A percentile compares a stretch with the other conserved stretches of the same genome.
Conservation (phyloP, 1,140 invertebrate species). For the Lasioglossum albipes region DNA sequence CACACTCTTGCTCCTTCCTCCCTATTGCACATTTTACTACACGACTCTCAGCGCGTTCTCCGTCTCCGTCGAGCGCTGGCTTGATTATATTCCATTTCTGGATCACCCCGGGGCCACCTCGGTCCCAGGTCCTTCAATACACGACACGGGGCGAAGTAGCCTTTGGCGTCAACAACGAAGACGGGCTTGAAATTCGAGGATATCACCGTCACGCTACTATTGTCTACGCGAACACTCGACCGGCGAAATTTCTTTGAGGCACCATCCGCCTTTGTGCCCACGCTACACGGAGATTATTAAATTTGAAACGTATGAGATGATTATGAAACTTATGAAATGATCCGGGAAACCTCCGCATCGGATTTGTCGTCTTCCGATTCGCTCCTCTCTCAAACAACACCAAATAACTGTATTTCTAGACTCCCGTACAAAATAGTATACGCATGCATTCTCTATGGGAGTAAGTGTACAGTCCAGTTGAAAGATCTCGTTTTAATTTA, state of each 20-base stretch:
- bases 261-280: not conserved
- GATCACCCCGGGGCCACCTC: slow-evolving; percentile 68
- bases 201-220: slow-evolving; percentile 37
- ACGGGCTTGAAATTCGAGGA: slow-evolving; percentile 76
- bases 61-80: slow-evolving; percentile 49
- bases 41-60: slow-evolving; percentile 15
- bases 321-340: too few species aligned
- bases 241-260: slow-evolving; percentile 8
- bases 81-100: slow-evolving; percentile 80
- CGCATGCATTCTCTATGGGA: too few species aligned
- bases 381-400: too few species aligned
- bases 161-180: slow-evolving; percentile 72
- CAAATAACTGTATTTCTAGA: too few species aligned
- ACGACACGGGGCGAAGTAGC: slow-evolving; percentile 69
- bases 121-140: slow-evolving; percentile 69
- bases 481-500: too few species aligned
- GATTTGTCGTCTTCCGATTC: too few species aligned
- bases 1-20: not conserved
- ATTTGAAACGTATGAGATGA: not conserved
- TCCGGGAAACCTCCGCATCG: too few species aligned
- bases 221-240: slow-evolving; percentile 29
- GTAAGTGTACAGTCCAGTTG: too few species aligned
- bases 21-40: slow-evolving; percentile 41
- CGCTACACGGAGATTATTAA: not conserved
- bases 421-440: too few species aligned